phyloP scores from a whole-genome alignment of 2,797 vertebrate species.

The Lepilemur ruficaudatus region DNA sequence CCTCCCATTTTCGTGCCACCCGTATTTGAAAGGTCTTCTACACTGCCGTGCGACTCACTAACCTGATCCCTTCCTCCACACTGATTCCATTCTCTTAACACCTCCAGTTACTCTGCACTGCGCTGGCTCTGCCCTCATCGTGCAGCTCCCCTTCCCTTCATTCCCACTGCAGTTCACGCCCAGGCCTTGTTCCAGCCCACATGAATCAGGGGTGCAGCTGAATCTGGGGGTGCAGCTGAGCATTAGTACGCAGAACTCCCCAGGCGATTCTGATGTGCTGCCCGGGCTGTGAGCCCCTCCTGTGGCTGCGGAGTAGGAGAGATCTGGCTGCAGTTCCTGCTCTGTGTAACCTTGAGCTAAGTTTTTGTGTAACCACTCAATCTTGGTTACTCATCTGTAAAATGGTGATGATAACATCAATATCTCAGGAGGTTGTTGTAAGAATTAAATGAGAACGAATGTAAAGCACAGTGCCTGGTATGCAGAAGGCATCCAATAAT shows the following conservation, averaged over 20 bases:
- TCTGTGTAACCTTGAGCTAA: neutral
- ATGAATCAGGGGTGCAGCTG: neutral
- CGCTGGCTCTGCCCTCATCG: neutral
- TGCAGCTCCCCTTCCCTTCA: rapidly evolving
- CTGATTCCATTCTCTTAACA: rapidly evolving
- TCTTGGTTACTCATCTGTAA: no score
- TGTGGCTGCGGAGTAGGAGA: neutral
- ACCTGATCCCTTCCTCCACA: neutral
- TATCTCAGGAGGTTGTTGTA: neutral
- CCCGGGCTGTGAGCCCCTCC: neutral
- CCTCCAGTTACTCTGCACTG: neutral
- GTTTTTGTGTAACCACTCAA: neutral
- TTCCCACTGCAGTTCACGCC: neutral
- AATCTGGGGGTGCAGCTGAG: neutral
- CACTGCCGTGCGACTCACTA: neutral
- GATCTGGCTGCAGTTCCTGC: neutral
- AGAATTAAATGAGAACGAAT: neutral
- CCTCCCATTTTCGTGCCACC: no score
- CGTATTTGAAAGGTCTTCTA: neutral
- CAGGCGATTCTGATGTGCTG: neutral
- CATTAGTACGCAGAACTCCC: neutral
- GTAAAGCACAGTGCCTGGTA: neutral
- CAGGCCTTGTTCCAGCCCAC: neutral
- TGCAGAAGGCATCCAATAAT: neutral
- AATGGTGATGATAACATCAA: neutral